A percentile compares a stretch with the other conserved stretches of the same genome.
Conservation (phyloP, 2,113 vertebrate species). For the Bubo bubo region DNA sequence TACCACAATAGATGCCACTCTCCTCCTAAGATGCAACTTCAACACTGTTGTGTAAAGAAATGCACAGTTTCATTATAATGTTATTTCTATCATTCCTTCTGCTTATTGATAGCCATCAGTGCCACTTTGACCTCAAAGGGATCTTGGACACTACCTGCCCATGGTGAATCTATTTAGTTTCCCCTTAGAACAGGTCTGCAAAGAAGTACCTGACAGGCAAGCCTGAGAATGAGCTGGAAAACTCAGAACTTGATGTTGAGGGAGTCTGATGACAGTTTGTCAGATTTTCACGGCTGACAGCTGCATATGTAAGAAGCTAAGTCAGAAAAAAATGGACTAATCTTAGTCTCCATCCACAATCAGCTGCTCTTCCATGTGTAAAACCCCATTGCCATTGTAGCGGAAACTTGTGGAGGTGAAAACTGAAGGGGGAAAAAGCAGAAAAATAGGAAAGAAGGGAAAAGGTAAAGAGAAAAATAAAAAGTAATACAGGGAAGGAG, state of each 20-base stretch:
- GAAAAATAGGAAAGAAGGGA: not conserved
- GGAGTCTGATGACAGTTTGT: not conserved
- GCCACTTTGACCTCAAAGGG: not conserved
- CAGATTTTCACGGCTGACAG: constrained; percentile 5
- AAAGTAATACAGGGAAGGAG: not conserved
- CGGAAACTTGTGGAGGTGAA: not conserved
- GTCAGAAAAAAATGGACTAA: constrained; percentile 6
- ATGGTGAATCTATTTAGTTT: not conserved
- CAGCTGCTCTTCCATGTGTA: not conserved
- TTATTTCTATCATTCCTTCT: not conserved
- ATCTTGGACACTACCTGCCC: not conserved
- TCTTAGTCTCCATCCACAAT: not conserved
- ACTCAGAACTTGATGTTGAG: not conserved
- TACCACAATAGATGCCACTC: not conserved
- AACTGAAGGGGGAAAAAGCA: not conserved
- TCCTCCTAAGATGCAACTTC: not conserved
- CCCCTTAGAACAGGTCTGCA: not conserved
- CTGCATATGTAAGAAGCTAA: not conserved
- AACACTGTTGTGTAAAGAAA: not conserved
- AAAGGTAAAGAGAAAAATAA: not conserved
- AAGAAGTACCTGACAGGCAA: not conserved
- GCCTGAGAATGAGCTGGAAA: not conserved
- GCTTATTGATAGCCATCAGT: not conserved
- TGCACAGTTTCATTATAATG: not conserved
- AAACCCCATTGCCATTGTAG: not conserved